Base-by-base conservation (phyloP, 2,888 invertebrate genomes). In the Odontothrips loti region DNA sequence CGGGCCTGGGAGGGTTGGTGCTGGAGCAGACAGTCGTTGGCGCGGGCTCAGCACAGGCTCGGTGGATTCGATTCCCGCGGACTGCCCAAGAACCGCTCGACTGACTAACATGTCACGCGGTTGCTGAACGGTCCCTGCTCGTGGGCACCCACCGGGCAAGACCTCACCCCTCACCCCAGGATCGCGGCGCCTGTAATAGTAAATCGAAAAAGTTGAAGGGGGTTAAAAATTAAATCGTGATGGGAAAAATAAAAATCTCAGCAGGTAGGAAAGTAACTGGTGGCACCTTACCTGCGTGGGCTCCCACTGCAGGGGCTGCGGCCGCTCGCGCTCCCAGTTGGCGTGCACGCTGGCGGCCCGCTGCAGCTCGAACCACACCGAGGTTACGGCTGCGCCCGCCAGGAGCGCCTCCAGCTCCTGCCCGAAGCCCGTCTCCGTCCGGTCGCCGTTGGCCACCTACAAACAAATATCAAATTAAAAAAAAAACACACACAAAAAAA, bases 341-440 rank as follows among this genome's bases (percentile, higher is more conserved):
- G 23, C 27, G 68, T 75, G 68, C 68, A 75, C 68, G 27, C 68
- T 75, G 68, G 68, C 68, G 11, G 68, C 68, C 27, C 68, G 68
- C 68, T 75, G 68, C 68, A 75, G 68, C 68, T 75, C 68, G 68
- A 23, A 27, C 68, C 68, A 75, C 8, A 75, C 68, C 4, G 23
- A 27, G 68, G 68, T 75, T 10, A 75, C 68, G 23, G 68, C 68
- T 10, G 68, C 68, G 27, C 68, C 68, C 23, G 68, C 68, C 68
- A 75, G 27, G 27, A 75, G 68, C 27, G 68, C 68, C 68, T 75
- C 68, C 68, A 75, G 23, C 68, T 75, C 68, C 68, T 75, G 68
- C 11, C 68, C 68, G 27, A 75, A 75, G 23, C 23, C 68, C 27
- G 68, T 75, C 68, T 75, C 68, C 8, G 68, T 75, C 23, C 68